Evolutionary conservation across 2,797 vertebrate species (phyloP), one percentile per base, ranked within the genome.

Genomic region (Knipowitschia caucasica): DNA sequence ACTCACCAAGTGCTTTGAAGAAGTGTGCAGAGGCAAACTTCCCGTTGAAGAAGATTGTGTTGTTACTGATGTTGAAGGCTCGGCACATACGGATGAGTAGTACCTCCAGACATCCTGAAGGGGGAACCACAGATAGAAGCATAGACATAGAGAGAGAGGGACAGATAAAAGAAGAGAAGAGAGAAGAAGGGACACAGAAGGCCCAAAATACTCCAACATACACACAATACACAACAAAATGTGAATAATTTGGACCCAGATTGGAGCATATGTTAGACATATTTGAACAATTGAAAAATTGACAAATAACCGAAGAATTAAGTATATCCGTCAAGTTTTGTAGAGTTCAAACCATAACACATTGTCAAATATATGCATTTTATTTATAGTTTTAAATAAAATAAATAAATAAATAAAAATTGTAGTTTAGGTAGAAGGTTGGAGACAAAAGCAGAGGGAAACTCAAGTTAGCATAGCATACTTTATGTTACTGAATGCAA

Each of bases 1-100:
- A 49, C 93, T 92, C 83, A 95, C 94, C 93, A 0, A 96, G 91
- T 0, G 94, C 90, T 82, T 94, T 94, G 86, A 96, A 96, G 85
- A 95, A 82, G 57, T 90, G 93, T 36, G 89, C 70, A 2, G 91
- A 67, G 6, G 92, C 93, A 0, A 94, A 95, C 77, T 95, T 95
- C 7, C 94, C 93, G 7, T 93, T 93, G 57, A 95, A 96, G 79
- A 94, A 93, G 56, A 96, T 67, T 1, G 90, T 93, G 86, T 83
- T 91, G 89, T 94, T 95, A 80, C 89, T 67, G 64, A 90, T 83
- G 71, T 95, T 96, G 84, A 93, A 96, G 0, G 91, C 92, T 1
- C 92, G 90, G 63, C 91, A 91, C 93, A 95, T 94, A 10, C 94
- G 91, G 67, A 96, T 92, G 61, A 96, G 88, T 58, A 96, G 89